A percentile compares a stretch with the other conserved stretches of the same genome.
Conservation (phyloP, 2,888 invertebrate genomes). For the Globia sparganii region DNA sequence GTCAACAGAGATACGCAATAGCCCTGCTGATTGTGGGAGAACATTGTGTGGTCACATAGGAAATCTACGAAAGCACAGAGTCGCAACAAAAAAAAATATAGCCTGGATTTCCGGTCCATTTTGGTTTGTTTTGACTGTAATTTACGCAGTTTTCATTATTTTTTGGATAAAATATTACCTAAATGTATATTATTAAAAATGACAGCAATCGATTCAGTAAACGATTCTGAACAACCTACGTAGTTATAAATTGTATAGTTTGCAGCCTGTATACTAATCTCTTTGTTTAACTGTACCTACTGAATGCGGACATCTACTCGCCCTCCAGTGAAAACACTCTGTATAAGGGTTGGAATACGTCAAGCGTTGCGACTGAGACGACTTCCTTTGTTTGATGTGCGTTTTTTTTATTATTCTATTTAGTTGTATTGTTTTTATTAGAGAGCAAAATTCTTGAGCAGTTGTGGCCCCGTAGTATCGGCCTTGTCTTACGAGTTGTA, state of each 20-base stretch:
- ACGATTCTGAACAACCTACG: no score
- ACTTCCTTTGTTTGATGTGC: constrained; percentile 31
- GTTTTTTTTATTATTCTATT: constrained; percentile 7
- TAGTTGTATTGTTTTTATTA: constrained; percentile 19
- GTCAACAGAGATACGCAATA: no score
- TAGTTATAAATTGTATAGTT: not conserved
- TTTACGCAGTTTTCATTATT: not conserved
- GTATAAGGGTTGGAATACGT: constrained; percentile 49
- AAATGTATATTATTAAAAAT: no score
- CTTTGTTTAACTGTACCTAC: constrained; percentile 7
- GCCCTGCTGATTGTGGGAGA: no score
- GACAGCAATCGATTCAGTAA: not conserved
- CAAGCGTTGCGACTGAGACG: constrained; percentile 34
- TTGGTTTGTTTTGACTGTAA: not conserved
- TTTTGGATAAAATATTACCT: not conserved
- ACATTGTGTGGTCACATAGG: not conserved
- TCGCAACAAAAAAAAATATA: not conserved
- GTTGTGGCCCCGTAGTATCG: no score
- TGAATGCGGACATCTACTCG: constrained; percentile 42
- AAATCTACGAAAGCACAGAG: not conserved
- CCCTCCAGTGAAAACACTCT: constrained; percentile 55
- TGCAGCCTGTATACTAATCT: not conserved
- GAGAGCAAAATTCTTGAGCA: not conserved
- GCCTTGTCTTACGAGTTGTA: no score
- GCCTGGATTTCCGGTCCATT: not conserved